phyloP scores from a whole-genome alignment of 2,888 invertebrate species.

The Napeogenes sylphis region DNA sequence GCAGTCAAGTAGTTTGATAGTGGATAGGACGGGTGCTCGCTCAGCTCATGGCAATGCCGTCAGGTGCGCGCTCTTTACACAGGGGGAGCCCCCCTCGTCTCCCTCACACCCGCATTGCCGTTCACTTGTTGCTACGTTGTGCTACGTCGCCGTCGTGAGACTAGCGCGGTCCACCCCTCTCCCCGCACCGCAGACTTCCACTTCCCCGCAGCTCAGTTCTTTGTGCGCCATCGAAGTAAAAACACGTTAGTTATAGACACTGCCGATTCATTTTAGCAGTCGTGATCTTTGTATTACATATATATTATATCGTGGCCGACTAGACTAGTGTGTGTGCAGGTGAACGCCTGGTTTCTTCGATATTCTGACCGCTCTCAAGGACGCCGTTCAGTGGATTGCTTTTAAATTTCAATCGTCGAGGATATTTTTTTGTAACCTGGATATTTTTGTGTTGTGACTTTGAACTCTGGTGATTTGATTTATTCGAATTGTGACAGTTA shows the following conservation, averaged over 20 bases:
- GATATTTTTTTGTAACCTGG: constrained; percentile 33
- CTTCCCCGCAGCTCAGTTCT: constrained; percentile 74
- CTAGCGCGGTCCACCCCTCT: constrained; percentile 58
- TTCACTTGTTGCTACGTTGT: constrained; percentile 75
- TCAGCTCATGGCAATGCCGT: constrained; percentile 44
- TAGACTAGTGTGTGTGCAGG: constrained; percentile 58
- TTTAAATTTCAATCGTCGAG: constrained; percentile 40
- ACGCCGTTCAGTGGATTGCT: constrained; percentile 41
- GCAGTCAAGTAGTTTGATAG: constrained; percentile 38
- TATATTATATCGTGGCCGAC: constrained; percentile 48
- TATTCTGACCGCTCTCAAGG: constrained; percentile 58
- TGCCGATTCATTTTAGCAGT: constrained; percentile 49
- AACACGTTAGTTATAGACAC: constrained; percentile 58
- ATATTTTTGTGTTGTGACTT: constrained; percentile 34
- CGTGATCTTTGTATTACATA: constrained; percentile 48
- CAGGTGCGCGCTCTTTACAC: constrained; percentile 63
- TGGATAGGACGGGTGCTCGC: constrained; percentile 46
- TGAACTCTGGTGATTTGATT: constrained; percentile 37
- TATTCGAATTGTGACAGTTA: constrained; percentile 23
- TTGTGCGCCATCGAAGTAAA: constrained; percentile 69
- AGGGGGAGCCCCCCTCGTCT: constrained; percentile 43
- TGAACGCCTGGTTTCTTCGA: constrained; percentile 50
- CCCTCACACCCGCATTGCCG: constrained; percentile 59
- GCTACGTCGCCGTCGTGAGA: constrained; percentile 55
- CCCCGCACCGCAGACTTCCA: constrained; percentile 53